These are phyloP conservation scores for Vollenhovia emeryi DNA, from an alignment of 1,140 invertebrate genomes.

Conservation along the genomic window DNA sequence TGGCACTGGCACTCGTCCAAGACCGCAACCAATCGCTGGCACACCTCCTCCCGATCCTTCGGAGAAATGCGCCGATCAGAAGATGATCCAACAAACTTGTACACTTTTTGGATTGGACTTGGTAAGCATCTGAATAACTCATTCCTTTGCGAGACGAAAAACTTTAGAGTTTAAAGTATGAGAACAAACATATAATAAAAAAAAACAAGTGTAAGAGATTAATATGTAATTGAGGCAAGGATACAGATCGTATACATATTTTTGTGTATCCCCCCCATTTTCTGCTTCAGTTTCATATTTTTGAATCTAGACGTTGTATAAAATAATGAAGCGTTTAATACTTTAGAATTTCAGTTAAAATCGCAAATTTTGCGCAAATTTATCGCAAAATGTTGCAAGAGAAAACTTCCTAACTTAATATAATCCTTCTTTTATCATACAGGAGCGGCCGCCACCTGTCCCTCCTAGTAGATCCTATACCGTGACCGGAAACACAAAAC, in stretches of 20 bases:
- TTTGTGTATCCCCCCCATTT: too few relatives aligned
- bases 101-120: slow-evolving; percentile 95
- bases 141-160: background rate
- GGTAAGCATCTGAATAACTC: slow-evolving; percentile 84
- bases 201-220: background rate
- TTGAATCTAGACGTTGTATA: background rate
- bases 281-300: background rate
- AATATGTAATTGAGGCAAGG: background rate
- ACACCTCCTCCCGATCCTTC: slow-evolving; percentile 91
- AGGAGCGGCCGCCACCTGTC: slow-evolving; percentile 95
- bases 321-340: background rate
- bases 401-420: slow-evolving; percentile 26
- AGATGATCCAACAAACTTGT: slow-evolving; percentile 95
- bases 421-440: slow-evolving; percentile 40
- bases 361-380: slow-evolving; percentile 6
- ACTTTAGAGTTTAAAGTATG: background rate
- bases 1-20: slow-evolving; percentile 87
- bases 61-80: slow-evolving; percentile 93
- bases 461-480: slow-evolving; percentile 96
- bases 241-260: background rate
- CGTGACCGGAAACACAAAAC: slow-evolving; percentile 95
- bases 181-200: background rate
- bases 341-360: background rate
- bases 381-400: background rate
- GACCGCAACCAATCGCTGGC: slow-evolving; percentile 95